Percentiles rank a stretch among this genome's conserved stretches.
phyloP scores from a whole-genome alignment of 1,140 invertebrate genomes.

The Habropoda laboriosa region DNA sequence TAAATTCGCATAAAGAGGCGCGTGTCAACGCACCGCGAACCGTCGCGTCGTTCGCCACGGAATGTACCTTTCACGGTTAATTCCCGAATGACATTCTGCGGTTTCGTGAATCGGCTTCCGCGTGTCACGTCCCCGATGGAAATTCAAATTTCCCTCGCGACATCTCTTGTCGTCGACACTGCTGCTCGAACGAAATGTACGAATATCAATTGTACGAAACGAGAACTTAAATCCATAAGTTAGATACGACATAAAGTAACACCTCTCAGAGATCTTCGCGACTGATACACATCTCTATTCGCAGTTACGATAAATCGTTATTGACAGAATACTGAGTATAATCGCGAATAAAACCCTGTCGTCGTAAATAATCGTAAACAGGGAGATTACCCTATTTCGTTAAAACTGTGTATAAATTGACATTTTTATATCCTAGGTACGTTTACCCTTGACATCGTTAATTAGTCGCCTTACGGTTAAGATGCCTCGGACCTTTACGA shows the following conservation, averaged over 20 bases:
- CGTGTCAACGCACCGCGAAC: slow-evolving; percentile 13
- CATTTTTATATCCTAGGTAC: not conserved
- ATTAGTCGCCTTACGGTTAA: not conserved
- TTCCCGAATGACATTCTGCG: slow-evolving; percentile 5
- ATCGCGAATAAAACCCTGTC: too few relatives aligned
- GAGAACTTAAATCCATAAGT: too few relatives aligned
- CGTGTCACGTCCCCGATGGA: not conserved
- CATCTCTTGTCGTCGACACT: not conserved
- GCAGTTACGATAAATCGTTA: too few relatives aligned
- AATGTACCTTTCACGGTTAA: not conserved
- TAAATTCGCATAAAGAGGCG: slow-evolving; percentile 6
- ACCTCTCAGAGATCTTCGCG: too few relatives aligned
- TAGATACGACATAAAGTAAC: too few relatives aligned
- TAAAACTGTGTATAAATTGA: too few relatives aligned
- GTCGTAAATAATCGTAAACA: too few relatives aligned
- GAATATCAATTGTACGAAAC: not conserved
- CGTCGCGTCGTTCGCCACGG: too few relatives aligned
- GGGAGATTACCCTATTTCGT: too few relatives aligned
- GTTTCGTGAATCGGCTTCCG: slow-evolving; percentile 5
- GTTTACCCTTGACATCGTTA: not conserved
- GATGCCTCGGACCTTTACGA: not conserved
- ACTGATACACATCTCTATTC: too few relatives aligned
- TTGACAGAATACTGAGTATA: too few relatives aligned
- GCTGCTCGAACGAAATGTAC: not conserved
- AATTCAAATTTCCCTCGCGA: slow-evolving; percentile 2